Evolutionary conservation across 53 echinoderm and acorn worm species (phyloP).

Genomic region (Echinometra lucunter): DNA sequence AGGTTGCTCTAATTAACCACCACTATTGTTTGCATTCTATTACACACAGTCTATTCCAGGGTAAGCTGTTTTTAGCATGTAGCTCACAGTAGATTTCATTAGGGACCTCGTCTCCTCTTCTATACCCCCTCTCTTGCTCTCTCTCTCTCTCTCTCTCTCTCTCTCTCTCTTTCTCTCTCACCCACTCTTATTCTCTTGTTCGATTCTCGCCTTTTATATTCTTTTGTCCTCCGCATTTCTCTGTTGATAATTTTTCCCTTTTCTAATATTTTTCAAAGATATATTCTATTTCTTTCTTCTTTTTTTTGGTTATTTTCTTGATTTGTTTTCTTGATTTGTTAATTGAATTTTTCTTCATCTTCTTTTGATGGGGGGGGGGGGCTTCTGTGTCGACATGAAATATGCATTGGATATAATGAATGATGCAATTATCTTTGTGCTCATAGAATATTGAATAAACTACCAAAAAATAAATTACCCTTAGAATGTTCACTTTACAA

Average conservation of each 20-base stretch:
- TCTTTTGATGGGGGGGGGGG: no score
- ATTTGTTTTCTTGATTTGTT: no score
- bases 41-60: not conserved
- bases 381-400: no score
- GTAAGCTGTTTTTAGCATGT: not conserved
- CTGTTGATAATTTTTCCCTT: no score
- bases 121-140: not conserved
- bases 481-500: not conserved
- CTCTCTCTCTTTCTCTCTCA: not conserved
- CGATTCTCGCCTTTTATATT: not conserved
- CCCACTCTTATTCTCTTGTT: not conserved
- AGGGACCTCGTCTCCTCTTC: not conserved
- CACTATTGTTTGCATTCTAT: conserved; percentile 3
- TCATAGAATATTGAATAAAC: no score
- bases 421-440: no score
- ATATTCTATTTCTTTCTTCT: no score
- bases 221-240: not conserved
- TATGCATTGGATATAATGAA: no score
- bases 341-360: no score
- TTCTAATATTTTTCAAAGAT: no score
- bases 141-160: not conserved
- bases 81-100: not conserved
- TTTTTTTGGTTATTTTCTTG: no score
- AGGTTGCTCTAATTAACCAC: not conserved
- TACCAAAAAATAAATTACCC: no score